These are phyloP conservation scores for Ceratotherium simum DNA, from an alignment of 2,113 vertebrate species.

Conservation along the genomic window DNA sequence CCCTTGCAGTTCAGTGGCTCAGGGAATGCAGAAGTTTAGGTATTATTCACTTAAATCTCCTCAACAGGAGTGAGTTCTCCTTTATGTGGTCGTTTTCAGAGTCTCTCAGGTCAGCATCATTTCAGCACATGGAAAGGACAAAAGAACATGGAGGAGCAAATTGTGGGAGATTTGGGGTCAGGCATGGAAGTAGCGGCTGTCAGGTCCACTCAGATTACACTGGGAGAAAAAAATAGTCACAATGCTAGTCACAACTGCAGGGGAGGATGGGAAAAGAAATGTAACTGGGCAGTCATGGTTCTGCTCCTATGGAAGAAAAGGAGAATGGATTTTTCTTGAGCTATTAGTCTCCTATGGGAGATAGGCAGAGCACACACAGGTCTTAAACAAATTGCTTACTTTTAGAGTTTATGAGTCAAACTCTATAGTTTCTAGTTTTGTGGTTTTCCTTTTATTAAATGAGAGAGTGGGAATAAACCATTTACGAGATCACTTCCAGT, in stretches of 20 bases:
- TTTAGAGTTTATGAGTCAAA: background rate
- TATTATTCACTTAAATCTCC: background rate
- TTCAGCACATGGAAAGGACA: background rate
- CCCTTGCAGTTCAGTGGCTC: background rate
- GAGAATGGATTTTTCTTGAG: background rate
- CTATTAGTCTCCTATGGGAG: background rate
- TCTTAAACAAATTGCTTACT: background rate
- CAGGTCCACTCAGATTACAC: background rate
- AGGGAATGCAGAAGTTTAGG: background rate
- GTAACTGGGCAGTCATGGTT: background rate
- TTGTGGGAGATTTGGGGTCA: background rate
- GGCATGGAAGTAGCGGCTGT: background rate
- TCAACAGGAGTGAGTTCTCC: too few species aligned
- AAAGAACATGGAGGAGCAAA: background rate
- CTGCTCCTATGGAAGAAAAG: background rate
- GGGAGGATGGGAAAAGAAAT: background rate
- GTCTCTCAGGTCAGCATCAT: background rate
- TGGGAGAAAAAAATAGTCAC: background rate
- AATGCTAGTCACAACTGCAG: background rate
- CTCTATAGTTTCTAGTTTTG: background rate
- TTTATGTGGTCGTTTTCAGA: background rate
- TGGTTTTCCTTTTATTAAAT: slow-evolving; percentile 45
- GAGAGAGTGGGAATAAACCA: slow-evolving; percentile 28
- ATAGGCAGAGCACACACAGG: background rate
- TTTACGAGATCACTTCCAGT: background rate